phyloP scores from a whole-genome alignment of 1,140 invertebrate genomes.

The Megalopta genalis region DNA sequence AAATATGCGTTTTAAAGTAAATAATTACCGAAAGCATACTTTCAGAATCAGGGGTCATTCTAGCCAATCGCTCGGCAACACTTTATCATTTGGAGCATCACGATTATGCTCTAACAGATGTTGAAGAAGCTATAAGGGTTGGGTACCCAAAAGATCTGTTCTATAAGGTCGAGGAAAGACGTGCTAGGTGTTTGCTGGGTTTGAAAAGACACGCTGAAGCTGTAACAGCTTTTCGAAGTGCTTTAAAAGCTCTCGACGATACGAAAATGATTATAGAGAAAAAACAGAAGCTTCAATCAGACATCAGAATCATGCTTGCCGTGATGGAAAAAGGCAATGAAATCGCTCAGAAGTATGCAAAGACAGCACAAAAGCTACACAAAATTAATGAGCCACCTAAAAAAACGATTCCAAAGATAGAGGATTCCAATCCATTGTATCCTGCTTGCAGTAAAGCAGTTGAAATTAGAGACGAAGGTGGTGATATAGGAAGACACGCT shows the following conservation, averaged over 20 bases:
- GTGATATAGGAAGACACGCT: conserved; percentile 82
- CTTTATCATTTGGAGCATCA: conserved; percentile 89
- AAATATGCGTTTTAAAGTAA: too few species aligned
- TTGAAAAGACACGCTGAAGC: conserved; percentile 86
- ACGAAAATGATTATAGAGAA: conserved; percentile 84
- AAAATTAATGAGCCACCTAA: conserved; percentile 60
- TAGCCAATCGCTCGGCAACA: conserved; percentile 93
- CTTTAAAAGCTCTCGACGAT: conserved; percentile 84
- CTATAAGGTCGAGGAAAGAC: conserved; percentile 89
- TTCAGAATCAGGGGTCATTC: conserved; percentile 85
- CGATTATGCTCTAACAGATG: conserved; percentile 85
- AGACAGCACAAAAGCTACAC: conserved; percentile 64
- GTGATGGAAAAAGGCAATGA: conserved; percentile 83
- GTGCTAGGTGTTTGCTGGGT: conserved; percentile 87
- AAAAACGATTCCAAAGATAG: conserved; percentile 66
- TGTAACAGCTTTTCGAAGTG: conserved; percentile 83
- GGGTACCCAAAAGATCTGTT: conserved; percentile 87
- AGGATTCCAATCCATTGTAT: conserved; percentile 79
- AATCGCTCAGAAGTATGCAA: conserved; percentile 71
- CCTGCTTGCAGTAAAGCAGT: conserved; percentile 82
- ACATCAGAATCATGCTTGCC: conserved; percentile 87
- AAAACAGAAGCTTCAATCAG: conserved; percentile 83
- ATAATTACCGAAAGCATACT: neutral
- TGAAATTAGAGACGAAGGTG: conserved; percentile 79
- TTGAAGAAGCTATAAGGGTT: conserved; percentile 84